These are phyloP conservation scores for Aphelinus atriplicis DNA, from an alignment of 1,140 invertebrate genomes.

Conservation along the genomic window DNA sequence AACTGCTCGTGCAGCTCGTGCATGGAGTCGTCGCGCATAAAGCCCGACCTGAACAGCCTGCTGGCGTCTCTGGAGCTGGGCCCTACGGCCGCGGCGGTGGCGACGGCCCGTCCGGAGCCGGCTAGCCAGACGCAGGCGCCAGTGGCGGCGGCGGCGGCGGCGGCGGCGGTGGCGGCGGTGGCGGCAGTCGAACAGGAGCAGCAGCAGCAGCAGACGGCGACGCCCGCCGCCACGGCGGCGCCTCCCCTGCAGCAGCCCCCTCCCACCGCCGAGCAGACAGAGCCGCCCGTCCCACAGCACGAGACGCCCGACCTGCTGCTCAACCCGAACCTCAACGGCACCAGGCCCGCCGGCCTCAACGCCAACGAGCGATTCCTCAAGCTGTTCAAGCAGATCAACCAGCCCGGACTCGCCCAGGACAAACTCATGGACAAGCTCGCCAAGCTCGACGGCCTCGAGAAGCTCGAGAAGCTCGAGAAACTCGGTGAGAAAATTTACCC, in stretches of 20 bases:
- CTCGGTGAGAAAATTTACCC: conserved; percentile 9
- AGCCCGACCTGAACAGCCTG: conserved; percentile 60
- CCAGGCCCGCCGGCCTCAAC: conserved; percentile 53
- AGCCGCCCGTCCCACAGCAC: conserved; percentile 32
- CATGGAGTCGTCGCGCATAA: conserved; percentile 61
- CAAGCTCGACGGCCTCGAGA: conserved; percentile 28
- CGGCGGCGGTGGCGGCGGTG: neutral
- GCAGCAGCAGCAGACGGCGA: neutral
- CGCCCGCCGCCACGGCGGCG: neutral
- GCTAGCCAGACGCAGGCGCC: conserved; percentile 2
- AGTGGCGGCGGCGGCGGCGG: neutral
- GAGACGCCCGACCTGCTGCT: conserved; percentile 61
- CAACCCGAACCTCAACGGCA: conserved; percentile 59
- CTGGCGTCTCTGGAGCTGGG: conserved; percentile 51
- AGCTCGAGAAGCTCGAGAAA: conserved; percentile 52
- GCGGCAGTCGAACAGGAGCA: neutral
- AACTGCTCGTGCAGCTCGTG: conserved; percentile 74
- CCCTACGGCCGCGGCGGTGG: neutral
- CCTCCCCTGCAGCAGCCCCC: neutral
- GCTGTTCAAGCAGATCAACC: conserved; percentile 58
- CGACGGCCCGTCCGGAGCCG: neutral
- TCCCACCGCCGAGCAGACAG: neutral
- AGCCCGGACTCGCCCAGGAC: conserved; percentile 22
- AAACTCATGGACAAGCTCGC: conserved; percentile 19
- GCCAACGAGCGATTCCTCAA: conserved; percentile 58